Base-by-base conservation (phyloP, 2,888 invertebrate species). In the Eupithecia insigniata region DNA sequence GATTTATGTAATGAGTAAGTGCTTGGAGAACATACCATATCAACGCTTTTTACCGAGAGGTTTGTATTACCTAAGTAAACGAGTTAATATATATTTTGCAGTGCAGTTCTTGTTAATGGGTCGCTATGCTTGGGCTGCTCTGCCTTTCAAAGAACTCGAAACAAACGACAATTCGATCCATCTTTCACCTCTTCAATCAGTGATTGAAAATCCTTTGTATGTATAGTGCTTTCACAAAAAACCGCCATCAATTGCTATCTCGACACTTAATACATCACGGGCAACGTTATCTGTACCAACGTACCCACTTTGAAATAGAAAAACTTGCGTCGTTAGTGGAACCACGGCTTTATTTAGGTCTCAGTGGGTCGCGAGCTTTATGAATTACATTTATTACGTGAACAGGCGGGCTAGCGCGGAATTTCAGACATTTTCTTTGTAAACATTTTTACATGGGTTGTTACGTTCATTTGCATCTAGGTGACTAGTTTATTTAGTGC, bases 251-350 rank as follows among this genome's bases (percentile, higher is more conserved):
- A 67, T 73, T 71, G 74, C 76, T 64, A 83, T 82, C 73, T 75
- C 75, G 77, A 81, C 78, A 82, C 78, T 78, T 81, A 78, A 81
- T 82, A 78, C 73, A 79, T 81, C 80, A 79, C 76, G 16, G 66
- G 14, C 66, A 71, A 65, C 70, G 75, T 73, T 81, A 81, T 79
- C 81, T 81, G 81, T 75, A 72, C 70, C 76, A 84, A 84, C 76
- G 81, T 75, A 72, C 70, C 76, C 83, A 84, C 76, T 85, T 84
- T 83, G 83, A 86, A 87, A 89, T 88, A 89, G 88, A 89, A 89
- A 89, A 90, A 89, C 85, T 89, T 89, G 79, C 75, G 79, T 86
- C 87, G 84, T 89, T 89, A 87, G 82, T 81, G 80, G 81, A 84
- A 82, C 85, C 85, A 80, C 80, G 76, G 76, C 73, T 78, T 81